Evolutionary conservation across 2,113 vertebrate species (phyloP), one percentile per base, ranked within the genome.

Genomic region (Alethe castanea): DNA sequence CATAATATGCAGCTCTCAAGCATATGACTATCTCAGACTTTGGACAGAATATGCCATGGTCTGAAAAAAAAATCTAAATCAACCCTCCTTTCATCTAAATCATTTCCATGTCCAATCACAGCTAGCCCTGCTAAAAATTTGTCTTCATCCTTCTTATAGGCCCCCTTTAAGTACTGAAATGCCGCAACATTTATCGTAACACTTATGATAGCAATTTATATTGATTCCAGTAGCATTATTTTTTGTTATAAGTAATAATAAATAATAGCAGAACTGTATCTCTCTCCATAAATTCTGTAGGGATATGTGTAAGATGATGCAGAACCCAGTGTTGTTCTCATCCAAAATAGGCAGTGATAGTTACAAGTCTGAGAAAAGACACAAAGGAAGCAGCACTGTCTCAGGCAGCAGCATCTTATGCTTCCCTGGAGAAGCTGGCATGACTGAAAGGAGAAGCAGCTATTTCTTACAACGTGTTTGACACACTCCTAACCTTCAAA

Each of bases 401-500:
- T 66, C 17, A 73, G n/a, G 66, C 48, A 82, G 19, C 59, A 93
- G 54, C 42, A 53, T 74, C 79, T 81, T 47, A 22, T 0, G 0
- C 64, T 88, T 90, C n/a, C 26, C 48, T 81, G 48, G 72, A 94
- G 82, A 92, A 83, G 76, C 14, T 70, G 71, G 53, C 18, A 61
- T 47, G 82, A 70, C 76, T 73, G 35, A 73, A 82, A 72, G 57
- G 35, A 77, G 48, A 83, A 71, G 15, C 36, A 57, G 48, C 40
- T 50, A 81, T 80, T 92, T 90, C 82, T 71, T 71, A 12, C 42
- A 76, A 48, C 0, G 8, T 78, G 64, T 81, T 92, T 92, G 94
- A 96, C 88, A 94, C 71, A 83, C 25, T 88, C 36, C 26, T 94
- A 95, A 95, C 95, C 95, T 97, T 97, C 96, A 96, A 61, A 93